Evolutionary conservation across 2,113 vertebrate species (phyloP), one percentile per base, ranked within the genome.

Genomic region (Python bivittatus): DNA sequence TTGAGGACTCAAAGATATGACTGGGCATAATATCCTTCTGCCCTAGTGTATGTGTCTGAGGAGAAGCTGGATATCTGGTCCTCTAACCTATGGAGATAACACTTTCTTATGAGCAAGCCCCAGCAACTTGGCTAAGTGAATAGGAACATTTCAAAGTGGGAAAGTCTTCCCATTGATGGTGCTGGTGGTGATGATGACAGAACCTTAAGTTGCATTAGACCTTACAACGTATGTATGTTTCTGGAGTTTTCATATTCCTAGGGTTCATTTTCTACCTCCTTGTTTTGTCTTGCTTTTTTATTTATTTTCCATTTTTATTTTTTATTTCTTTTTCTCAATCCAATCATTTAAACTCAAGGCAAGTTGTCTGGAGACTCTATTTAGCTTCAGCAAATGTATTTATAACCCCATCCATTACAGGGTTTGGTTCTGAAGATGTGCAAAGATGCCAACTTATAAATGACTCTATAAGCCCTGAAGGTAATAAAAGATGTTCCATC

Each of bases 291-390:
- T 53, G 90, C 86, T 90, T 94, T 93, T 27, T n/a, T 90, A 15
- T 56, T 95, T 94, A 53, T 93, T 57, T 33, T 29, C 0, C 38
- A 95, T 57, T 72, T 72, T 33, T 17, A 79, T 79, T 79, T 79
- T 48, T 48, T 48, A 48, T 48, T 48, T 95, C 92, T n/a, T 91
- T 53, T 42, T 23, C 0, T 44, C 95, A 92, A 42, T 92, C 93
- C 95, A 95, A 87, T 94, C 38, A 54, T 93, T 84, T 72, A 95
- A 88, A 94, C 83, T 25, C 58, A 48, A 94, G 23, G 38, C 27
- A 91, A 91, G 56, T 92, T 94, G 79, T 94, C 92, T 85, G 22
- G 72, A 58, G 27, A 86, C 38, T 85, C 93, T 11, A 84, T 54
- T 90, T 83, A 93, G 42, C 84, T 94, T 4, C 90, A 64, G n/a